Percentiles rank a stretch among this genome's conserved stretches.
Evolutionary conservation across 2,113 vertebrate species (phyloP).

Genomic region (Ceyx margarethae): DNA sequence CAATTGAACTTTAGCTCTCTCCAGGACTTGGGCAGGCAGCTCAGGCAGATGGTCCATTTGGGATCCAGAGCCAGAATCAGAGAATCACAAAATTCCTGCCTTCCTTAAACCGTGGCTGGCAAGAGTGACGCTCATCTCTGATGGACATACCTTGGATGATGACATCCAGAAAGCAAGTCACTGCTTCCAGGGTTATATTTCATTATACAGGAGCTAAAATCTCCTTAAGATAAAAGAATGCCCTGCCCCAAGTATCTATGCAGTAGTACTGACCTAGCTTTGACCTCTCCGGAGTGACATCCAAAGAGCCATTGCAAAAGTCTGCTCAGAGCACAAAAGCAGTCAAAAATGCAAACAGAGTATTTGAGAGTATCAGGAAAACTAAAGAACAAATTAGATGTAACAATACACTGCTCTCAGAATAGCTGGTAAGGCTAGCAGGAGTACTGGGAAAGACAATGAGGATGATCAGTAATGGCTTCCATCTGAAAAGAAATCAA

Average conservation of each 20-base stretch:
- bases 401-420: background rate
- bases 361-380: background rate
- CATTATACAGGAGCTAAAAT: background rate
- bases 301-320: background rate
- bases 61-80: background rate
- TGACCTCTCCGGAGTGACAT: background rate
- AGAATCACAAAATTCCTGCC: background rate
- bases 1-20: background rate
- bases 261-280: background rate
- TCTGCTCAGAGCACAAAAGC: background rate
- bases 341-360: background rate
- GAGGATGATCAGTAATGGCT: background rate
- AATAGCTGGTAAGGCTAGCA: background rate
- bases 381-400: background rate
- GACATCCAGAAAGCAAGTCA: background rate
- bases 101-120: background rate
- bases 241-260: background rate
- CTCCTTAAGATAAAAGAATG: background rate
- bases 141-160: background rate
- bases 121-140: background rate
- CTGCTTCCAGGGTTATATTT: background rate
- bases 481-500: constrained; percentile 13
- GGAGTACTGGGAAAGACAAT: background rate
- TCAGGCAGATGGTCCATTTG: background rate
- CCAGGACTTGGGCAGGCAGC: background rate